Evolutionary conservation across 2,797 vertebrate species (phyloP).

Genomic region (Brachymystax lenok): DNA sequence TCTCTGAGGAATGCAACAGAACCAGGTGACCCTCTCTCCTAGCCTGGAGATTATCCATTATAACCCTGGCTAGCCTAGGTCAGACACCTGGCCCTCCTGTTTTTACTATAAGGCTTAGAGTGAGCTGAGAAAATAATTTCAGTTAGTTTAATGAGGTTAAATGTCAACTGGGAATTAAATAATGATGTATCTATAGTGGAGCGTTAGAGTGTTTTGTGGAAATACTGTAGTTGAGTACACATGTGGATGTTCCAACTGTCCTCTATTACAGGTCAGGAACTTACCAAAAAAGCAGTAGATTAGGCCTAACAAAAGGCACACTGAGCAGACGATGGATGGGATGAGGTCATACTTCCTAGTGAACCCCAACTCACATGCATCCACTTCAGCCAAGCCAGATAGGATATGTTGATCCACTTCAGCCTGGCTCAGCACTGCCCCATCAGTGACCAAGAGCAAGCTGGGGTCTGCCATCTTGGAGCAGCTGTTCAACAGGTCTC

Average conservation of each 20-base stretch:
- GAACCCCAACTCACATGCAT: slow-evolving; percentile 73
- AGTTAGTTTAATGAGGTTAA: not conserved
- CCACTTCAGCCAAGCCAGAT: slow-evolving; percentile 46
- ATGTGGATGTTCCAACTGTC: not conserved
- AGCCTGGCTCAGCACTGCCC: slow-evolving; percentile 58
- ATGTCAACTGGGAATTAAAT: not conserved
- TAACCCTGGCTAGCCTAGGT: slow-evolving; percentile 44
- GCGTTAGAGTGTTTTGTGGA: not conserved
- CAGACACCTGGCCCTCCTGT: slow-evolving; percentile 44
- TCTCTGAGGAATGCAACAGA: no score
- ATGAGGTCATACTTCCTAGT: slow-evolving; percentile 76
- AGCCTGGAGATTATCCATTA: slow-evolving; percentile 58
- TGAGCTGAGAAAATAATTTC: not conserved
- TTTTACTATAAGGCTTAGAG: slow-evolving; percentile 21
- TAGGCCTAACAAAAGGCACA: slow-evolving; percentile 82
- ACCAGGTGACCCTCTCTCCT: slow-evolving; percentile 32
- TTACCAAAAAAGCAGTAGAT: slow-evolving; percentile 88
- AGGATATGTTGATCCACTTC: not conserved
- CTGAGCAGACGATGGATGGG: slow-evolving; percentile 77
- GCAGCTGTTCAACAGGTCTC: not conserved
- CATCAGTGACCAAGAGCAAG: slow-evolving; percentile 66
- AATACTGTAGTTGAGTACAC: not conserved
- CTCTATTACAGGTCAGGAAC: slow-evolving; percentile 38
- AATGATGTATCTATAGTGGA: not conserved
- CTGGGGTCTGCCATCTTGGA: slow-evolving; percentile 65